phyloP scores from a whole-genome alignment of 1,140 invertebrate species.

The Penaeus vannamei region DNA sequence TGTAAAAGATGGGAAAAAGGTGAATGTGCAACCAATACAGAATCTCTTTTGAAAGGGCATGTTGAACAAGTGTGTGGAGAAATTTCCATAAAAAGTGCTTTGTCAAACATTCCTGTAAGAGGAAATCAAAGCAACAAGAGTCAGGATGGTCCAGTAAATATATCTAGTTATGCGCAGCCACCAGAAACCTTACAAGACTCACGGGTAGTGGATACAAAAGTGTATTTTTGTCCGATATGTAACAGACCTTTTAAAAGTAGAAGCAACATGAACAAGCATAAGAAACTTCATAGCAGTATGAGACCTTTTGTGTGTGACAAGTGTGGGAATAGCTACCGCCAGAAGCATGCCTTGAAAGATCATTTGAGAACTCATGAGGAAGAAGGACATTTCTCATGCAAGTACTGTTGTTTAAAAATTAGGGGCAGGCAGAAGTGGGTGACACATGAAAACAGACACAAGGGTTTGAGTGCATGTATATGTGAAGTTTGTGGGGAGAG shows the following conservation, averaged over 20 bases:
- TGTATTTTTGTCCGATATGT: slow-evolving; percentile 20
- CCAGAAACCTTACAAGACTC: background rate
- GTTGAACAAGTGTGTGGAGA: too few relatives aligned
- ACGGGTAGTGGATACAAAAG: background rate
- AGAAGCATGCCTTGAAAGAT: slow-evolving; percentile 19
- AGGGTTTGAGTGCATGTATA: background rate
- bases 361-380: slow-evolving; percentile 5
- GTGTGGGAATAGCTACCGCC: slow-evolving; percentile 16
- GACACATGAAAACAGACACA: slow-evolving; percentile 34
- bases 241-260: slow-evolving; percentile 14
- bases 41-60: too few relatives aligned
- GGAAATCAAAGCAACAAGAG: too few relatives aligned
- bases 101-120: too few relatives aligned
- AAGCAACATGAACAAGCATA: slow-evolving; percentile 27
- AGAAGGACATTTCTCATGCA: background rate
- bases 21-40: too few relatives aligned
- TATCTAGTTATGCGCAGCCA: too few relatives aligned
- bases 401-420: slow-evolving; percentile 3
- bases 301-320: slow-evolving; percentile 27
- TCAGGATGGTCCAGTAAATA: too few relatives aligned
- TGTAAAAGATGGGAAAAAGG: too few relatives aligned
- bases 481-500: slow-evolving; percentile 28
- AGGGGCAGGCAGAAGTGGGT: slow-evolving; percentile 6
- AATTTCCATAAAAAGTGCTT: too few relatives aligned
- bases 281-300: background rate